A percentile compares a stretch with the other conserved stretches of the same genome.
phyloP scores from a whole-genome alignment of 2,113 vertebrate genomes.

The Gnathonemus longibarbis region DNA sequence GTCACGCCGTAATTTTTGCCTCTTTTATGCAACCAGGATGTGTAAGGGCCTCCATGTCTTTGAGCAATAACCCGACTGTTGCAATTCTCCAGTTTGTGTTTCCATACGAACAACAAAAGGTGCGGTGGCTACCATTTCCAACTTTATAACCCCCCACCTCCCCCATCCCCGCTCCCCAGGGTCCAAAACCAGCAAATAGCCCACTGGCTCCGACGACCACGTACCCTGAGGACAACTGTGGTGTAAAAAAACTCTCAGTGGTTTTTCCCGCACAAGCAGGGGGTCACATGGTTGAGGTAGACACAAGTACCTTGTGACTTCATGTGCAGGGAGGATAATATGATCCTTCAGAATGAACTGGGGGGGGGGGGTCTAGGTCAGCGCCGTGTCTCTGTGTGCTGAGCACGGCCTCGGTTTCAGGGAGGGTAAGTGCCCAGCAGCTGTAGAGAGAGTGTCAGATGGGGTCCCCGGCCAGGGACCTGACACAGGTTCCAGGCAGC shows the following conservation, averaged over 20 bases:
- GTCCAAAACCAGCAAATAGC: neutral
- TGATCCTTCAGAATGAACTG: neutral
- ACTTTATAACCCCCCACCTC: neutral
- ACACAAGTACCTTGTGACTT: neutral
- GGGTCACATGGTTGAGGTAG: neutral
- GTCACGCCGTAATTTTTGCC: neutral
- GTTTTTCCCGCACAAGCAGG: neutral
- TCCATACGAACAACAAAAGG: neutral
- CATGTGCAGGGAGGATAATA: slow-evolving; percentile 25
- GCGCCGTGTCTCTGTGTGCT: neutral
- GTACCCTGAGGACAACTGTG: neutral
- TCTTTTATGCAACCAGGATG: neutral
- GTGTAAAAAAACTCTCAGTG: neutral
- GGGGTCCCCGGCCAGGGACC: neutral
- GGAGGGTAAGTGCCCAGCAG: slow-evolving; percentile 36
- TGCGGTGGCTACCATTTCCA: neutral
- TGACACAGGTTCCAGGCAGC: neutral
- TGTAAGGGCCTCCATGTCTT: neutral
- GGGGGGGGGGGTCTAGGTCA: too few relatives aligned
- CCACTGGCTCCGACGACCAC: neutral
- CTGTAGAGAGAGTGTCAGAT: slow-evolving; percentile 19
- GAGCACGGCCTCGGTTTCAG: slow-evolving; percentile 5
- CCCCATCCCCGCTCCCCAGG: too few relatives aligned
- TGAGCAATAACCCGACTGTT: neutral
- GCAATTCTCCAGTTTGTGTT: neutral